Evolutionary conservation across 2,113 vertebrate species (phyloP), one percentile per base, ranked within the genome.

Genomic region (Alexandromys fortis): DNA sequence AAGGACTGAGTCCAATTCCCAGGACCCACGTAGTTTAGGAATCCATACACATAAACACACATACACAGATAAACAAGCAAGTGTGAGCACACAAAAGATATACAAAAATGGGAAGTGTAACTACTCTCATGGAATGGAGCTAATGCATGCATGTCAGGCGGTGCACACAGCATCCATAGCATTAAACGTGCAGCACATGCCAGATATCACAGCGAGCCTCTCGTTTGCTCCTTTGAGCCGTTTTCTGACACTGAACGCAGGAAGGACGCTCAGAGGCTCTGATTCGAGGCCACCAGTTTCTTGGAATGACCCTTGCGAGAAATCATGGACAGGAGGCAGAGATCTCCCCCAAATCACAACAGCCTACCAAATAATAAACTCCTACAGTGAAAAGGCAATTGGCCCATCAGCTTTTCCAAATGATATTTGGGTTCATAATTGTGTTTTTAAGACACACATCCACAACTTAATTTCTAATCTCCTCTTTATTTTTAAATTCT

Each of bases 401-500:
- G 89, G 76, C 12, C 19, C 38, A 52, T 58, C 75, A 82, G 87
- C 33, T 90, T 82, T 89, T 19, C 75, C 90, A 90, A 87, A 85
- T 45, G 35, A 88, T 28, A 90, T 28, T 16, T 88, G 38, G 22
- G 26, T 33, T 96, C 52, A 68, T 35, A n/a, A 65, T 8, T 78
- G 42, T 30, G 21, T 42, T 96, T 94, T 52, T 22, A 91, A 90
- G 47, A 95, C 24, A 42, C 7, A 78, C 13, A 76, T n/a, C 61
- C n/a, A 67, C 52, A 85, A 42, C 22, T 35, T 38, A 30, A 49
- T 89, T 90, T 77, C 33, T 21, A 67, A 75, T 77, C 49, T 68
- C 35, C 85, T 86, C 72, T 49, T 76, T 92, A 61, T 42, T 82
- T 93, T 49, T 33, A 93, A 96, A 77, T 77, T 85, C 38, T 93